Percentiles rank a stretch among this genome's conserved stretches.
Conservation (phyloP, 37 sponge, comb jelly and placozoan species). For the Chondrosia reniformis region DNA sequence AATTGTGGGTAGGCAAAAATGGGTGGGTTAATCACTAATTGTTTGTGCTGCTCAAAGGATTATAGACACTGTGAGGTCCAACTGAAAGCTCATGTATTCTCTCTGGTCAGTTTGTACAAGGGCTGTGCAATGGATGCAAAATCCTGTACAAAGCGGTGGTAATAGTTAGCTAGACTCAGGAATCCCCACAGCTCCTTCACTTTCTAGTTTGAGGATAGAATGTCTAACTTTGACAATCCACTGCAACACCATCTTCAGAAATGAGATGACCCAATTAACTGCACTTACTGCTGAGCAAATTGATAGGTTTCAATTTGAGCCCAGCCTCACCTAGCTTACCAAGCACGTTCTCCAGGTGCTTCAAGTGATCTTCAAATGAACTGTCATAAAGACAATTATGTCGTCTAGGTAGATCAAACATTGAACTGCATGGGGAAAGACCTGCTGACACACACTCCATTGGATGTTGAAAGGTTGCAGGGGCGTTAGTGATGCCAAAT, state of each 20-base stretch:
- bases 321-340: background rate
- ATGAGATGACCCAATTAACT: slow-evolving; percentile 46
- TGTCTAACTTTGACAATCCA: slow-evolving; percentile 13
- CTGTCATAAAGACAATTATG: background rate
- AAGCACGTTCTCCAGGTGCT: background rate
- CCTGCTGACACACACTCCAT: slow-evolving; percentile 1
- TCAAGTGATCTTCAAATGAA: background rate
- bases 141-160: background rate
- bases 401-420: background rate
- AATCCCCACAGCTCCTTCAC: slow-evolving; percentile 28
- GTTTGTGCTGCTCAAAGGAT: slow-evolving; percentile 14
- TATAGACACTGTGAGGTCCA: slow-evolving; percentile 13
- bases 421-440: background rate
- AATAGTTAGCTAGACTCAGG: too few species aligned
- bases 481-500: background rate
- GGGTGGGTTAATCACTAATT: slow-evolving; percentile 17
- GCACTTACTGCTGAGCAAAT: slow-evolving; percentile 20
- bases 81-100: background rate
- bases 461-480: background rate
- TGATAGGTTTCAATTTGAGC: slow-evolving; percentile 20
- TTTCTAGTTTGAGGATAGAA: slow-evolving; percentile 9
- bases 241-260: slow-evolving; percentile 25
- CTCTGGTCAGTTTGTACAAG: slow-evolving; percentile 9
- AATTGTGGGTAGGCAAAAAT: slow-evolving; percentile 37
- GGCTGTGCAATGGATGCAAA: slow-evolving; percentile 6